Base-by-base conservation (phyloP, 2,113 vertebrate species). In the Sebastes fasciatus region DNA sequence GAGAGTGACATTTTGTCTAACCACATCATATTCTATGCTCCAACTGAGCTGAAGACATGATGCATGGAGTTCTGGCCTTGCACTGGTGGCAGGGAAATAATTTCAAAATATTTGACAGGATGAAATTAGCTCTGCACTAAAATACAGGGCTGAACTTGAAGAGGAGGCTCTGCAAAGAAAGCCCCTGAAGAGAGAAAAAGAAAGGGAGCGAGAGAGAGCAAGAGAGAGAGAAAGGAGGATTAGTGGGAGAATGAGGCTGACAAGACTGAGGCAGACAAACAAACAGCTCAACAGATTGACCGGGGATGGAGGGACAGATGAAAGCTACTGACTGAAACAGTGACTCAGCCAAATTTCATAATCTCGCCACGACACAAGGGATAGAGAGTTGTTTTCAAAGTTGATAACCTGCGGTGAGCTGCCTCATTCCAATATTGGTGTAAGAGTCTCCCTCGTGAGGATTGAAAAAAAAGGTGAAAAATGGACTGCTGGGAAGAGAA, bases 221-320 rank as follows among this genome's bases (percentile, higher is more conserved):
- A n/a, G 19, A 67, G 26, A 68, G 34, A 57, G 45, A 34, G 34
- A 79, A 43, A 72, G 67, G 43, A 79, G 85, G 86, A 91, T 92
- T 90, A 90, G 81, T 21, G 17, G 55, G 23, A 88, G 71, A 82
- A 80, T 77, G 79, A 86, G 52, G 48, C 82, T 71, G 85, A 90
- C 73, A 84, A 89, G 74, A 54, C 48, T 54, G 74, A 86, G 72
- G 82, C 80, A 80, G 79, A 88, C 80, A 87, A 88, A 90, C 83
- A 89, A 92, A 88, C 81, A 82, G 79, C 87, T 87, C 80, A 89
- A 89, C 86, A 91, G 88, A 92, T 89, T 92, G 88, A 90, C 79
- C 61, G 52, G 84, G 86, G 84, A 89, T 85, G 69, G 86, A 91
- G 77, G 80, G 63, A 83, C 77, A 51, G 77, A 85, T 76, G 76